Percentiles rank a stretch among this genome's conserved stretches.
These are phyloP conservation scores for Ammodytes dubius DNA, from an alignment of 2,113 vertebrate species.

Conservation along the genomic window DNA sequence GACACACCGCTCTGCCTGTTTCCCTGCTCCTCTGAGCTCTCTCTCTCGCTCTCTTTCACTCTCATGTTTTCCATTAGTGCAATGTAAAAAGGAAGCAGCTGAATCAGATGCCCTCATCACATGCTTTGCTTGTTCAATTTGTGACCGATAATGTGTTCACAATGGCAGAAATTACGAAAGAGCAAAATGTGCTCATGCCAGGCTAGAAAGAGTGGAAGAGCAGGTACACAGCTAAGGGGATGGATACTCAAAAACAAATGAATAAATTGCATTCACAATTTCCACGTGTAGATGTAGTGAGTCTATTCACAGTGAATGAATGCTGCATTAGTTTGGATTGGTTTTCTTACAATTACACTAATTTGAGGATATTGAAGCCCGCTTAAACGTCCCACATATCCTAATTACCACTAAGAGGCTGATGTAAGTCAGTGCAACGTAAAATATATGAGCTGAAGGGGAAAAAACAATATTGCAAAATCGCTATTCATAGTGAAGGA, in stretches of 20 bases:
- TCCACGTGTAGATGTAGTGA: not conserved
- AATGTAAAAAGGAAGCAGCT: not conserved
- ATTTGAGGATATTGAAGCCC: not conserved
- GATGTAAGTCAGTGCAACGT: not conserved
- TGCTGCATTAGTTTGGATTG: not conserved
- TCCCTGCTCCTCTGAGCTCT: conserved; percentile 32
- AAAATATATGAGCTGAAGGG: too few species aligned
- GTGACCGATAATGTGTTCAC: conserved; percentile 6
- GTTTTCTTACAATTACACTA: not conserved
- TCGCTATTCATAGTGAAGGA: too few species aligned
- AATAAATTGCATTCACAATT: not conserved
- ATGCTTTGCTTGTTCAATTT: conserved; percentile 32
- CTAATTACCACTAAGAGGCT: not conserved
- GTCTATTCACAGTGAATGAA: not conserved
- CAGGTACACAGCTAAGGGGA: too few species aligned
- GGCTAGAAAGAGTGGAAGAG: too few species aligned
- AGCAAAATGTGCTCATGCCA: not conserved
- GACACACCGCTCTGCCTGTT: conserved; percentile 24
- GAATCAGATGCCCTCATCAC: conserved; percentile 18
- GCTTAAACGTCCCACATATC: not conserved
- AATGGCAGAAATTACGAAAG: not conserved
- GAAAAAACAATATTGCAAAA: too few species aligned
- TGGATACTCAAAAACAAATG: not conserved
- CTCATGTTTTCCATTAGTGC: conserved; percentile 33
- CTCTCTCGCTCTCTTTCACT: not conserved